Percentiles rank a stretch among this genome's conserved stretches.
Conservation (phyloP, 2,113 vertebrate genomes). For the Cisticola juncidis region DNA sequence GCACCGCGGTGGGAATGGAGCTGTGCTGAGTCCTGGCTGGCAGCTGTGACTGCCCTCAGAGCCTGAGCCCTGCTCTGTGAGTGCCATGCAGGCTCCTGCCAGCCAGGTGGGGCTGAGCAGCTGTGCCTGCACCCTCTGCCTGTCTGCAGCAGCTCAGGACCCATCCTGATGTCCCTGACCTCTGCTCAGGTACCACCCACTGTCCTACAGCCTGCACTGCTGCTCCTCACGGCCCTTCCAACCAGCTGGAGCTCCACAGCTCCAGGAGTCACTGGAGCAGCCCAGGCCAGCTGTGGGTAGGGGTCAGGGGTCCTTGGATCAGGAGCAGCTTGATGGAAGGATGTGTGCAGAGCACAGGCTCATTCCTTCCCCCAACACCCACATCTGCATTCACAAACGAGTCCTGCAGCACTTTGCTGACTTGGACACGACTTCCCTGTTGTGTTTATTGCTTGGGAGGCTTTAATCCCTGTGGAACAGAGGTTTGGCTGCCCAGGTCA, state of each 20-base stretch:
- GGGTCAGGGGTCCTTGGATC: neutral
- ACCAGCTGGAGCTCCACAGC: neutral
- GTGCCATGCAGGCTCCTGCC: neutral
- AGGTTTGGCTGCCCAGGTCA: neutral
- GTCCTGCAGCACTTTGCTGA: neutral
- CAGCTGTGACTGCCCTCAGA: neutral
- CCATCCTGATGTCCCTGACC: neutral
- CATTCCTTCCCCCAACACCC: neutral
- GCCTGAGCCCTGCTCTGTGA: neutral
- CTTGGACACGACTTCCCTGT: neutral
- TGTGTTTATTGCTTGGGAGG: neutral
- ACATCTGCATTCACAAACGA: neutral
- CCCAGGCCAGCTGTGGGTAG: neutral
- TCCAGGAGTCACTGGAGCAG: neutral
- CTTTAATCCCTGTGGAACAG: neutral
- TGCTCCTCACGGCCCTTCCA: neutral
- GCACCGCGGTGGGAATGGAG: neutral
- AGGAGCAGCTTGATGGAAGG: neutral
- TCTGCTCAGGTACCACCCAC: neutral
- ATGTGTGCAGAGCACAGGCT: neutral
- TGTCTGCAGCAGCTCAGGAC: neutral
- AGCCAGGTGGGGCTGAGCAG: neutral
- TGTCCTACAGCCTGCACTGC: neutral
- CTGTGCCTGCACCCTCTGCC: neutral
- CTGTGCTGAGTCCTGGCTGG: neutral